Base-by-base conservation (phyloP, 2,113 vertebrate genomes). In the Sinosuthora webbiana region DNA sequence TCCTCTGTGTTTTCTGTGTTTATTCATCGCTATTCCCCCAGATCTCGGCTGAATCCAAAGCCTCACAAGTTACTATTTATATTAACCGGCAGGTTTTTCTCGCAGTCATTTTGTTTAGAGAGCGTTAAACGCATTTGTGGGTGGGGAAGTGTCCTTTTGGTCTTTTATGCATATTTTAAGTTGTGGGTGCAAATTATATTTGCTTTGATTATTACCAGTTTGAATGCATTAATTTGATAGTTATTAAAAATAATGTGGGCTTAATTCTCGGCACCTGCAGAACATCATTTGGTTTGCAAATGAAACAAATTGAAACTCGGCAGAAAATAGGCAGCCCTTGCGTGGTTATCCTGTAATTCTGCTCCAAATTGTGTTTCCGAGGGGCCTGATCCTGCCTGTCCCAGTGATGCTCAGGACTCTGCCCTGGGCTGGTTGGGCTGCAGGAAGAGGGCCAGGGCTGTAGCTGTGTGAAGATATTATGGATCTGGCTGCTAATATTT, bases 201-300 rank as follows among this genome's bases (percentile, higher is more conserved):
- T 75, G 82, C 91, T 94, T 90, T 35, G 79, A 59, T 92, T 76
- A 69, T 90, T 33, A 8, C 52, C 76, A 6, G 23, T 76, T 67
- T 11, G 88, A 85, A 76, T 1, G 82, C 83, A 44, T 83, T 41
- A 35, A 93, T 94, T 80, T 33, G 50, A 13, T 33, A 35, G 67
- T 90, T 95, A 80, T 92, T 92, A 89, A 94, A 93, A 95, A 93
- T 44, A 74, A 88, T 5, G 73, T 33, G 53, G 75, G 60, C 67
- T 87, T 79, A 79, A 92, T 93, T 90, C 90, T 62, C 78, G 12
- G 91, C 92, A 93, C 96, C 92, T 82, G 94, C 90, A 90, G 63
- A 90, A 39, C 0, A 15, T 8, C 37, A 57, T 87, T 95, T 83
- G 94, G 27, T 77, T 92, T 92, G 80, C 94, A 95, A 95, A 92